Evolutionary conservation across 2,888 invertebrate species (phyloP).

Genomic region (Helobdella robusta): DNA sequence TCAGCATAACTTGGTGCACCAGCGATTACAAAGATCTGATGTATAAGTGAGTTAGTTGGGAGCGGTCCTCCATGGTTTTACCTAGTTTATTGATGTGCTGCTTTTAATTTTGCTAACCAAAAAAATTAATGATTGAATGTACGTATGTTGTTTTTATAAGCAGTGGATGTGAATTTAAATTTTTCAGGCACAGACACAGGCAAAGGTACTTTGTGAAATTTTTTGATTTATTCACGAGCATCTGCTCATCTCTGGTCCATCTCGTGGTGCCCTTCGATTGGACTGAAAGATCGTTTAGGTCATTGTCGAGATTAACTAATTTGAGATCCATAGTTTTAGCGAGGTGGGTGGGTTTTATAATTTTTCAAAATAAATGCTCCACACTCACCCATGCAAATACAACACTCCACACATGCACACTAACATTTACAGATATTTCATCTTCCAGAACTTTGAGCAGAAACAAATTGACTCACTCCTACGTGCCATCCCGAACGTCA

Average conservation of each 20-base stretch:
- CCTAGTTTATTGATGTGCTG: too few relatives aligned
- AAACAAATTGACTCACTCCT: slow-evolving; percentile 39
- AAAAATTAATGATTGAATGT: too few relatives aligned
- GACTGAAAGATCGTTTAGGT: slow-evolving; percentile 42
- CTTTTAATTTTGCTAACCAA: too few relatives aligned
- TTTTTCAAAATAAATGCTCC: too few relatives aligned
- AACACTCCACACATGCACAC: background rate
- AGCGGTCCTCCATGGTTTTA: too few relatives aligned
- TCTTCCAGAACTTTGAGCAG: slow-evolving; percentile 42
- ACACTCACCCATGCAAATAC: too few relatives aligned
- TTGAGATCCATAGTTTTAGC: slow-evolving; percentile 41
- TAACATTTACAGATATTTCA: slow-evolving; percentile 37
- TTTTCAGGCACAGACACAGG: slow-evolving; percentile 38
- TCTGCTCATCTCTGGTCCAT: slow-evolving; percentile 40
- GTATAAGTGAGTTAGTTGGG: slow-evolving; percentile 27
- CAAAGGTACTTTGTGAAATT: slow-evolving; percentile 42
- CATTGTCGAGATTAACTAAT: slow-evolving; percentile 39
- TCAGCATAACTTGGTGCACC: slow-evolving; percentile 35
- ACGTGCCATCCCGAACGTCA: slow-evolving; percentile 37
- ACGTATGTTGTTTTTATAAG: too few relatives aligned
- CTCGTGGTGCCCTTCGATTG: slow-evolving; percentile 47
- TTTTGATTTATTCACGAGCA: slow-evolving; percentile 42
- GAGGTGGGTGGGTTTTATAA: slow-evolving; percentile 31
- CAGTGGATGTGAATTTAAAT: too few relatives aligned
- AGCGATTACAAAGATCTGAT: slow-evolving; percentile 36